Conservation (phyloP, 2,113 vertebrate species). For the Bettongia penicillata region DNA sequence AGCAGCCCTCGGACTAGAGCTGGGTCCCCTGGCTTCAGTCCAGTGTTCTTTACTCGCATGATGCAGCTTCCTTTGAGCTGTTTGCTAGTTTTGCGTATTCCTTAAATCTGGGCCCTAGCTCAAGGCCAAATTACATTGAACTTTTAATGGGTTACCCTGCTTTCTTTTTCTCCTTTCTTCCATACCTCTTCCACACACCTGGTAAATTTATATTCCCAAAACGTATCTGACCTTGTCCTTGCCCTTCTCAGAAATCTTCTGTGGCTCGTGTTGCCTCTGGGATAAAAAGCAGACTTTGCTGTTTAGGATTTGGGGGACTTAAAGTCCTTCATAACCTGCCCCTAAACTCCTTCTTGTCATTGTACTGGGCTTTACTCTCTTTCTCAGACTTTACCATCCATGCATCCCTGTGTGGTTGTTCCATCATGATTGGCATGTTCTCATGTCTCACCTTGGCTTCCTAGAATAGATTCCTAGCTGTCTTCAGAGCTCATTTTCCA, state of each 20-base stretch:
- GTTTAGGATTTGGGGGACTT: background rate
- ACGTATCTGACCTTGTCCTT: background rate
- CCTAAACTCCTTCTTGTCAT: background rate
- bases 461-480: background rate
- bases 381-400: background rate
- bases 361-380: background rate
- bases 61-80: background rate
- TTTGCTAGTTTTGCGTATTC: background rate
- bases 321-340: background rate
- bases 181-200: background rate
- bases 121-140: background rate
- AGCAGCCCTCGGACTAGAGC: background rate
- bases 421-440: background rate
- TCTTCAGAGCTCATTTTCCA: background rate
- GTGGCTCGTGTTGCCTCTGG: background rate
- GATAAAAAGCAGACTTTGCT: background rate
- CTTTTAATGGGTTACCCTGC: background rate
- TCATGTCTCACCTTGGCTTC: background rate
- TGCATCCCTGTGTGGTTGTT: background rate
- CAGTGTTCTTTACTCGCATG: background rate
- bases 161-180: background rate
- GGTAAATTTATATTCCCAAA: background rate
- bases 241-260: background rate
- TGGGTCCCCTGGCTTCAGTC: background rate
- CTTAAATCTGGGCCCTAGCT: background rate